Evolutionary conservation across 2,797 vertebrate species (phyloP).

Genomic region (Choloepus didactylus): DNA sequence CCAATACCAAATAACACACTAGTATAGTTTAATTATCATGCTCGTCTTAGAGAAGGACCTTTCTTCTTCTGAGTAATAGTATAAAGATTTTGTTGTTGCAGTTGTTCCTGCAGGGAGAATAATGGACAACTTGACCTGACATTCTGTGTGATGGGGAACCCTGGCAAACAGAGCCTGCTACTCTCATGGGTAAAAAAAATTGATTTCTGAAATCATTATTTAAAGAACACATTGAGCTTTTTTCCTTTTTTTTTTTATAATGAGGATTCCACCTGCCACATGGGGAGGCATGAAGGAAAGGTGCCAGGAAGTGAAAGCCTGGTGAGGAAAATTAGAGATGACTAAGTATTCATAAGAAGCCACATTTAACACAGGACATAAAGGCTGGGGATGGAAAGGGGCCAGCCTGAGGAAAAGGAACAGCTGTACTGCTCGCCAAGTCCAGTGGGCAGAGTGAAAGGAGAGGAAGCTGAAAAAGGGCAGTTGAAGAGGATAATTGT

Average conservation of each 20-base stretch:
- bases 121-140: conserved; percentile 26
- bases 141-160: not conserved
- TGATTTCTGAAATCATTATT: conserved; percentile 62
- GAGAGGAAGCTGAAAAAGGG: conserved; percentile 63
- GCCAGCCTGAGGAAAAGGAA: conserved; percentile 65
- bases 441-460: conserved; percentile 60
- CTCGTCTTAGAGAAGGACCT: not conserved
- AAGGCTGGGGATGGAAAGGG: not conserved
- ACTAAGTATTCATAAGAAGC: conserved; percentile 63
- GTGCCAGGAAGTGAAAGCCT: conserved; percentile 61
- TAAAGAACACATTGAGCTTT: conserved; percentile 61
- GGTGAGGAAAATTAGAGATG: conserved; percentile 54
- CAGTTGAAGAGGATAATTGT: conserved; percentile 58
- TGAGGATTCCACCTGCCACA: conserved; percentile 66
- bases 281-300: conserved; percentile 56
- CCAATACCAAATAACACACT: not conserved
- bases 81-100: conserved; percentile 46
- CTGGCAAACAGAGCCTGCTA: not conserved
- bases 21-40: not conserved
- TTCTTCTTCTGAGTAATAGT: conserved; percentile 22
- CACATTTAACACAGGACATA: conserved; percentile 55
- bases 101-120: conserved; percentile 21
- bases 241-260: not conserved
- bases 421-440: conserved; percentile 76
- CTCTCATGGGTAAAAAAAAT: conserved; percentile 59